phyloP scores from a whole-genome alignment of 1,140 invertebrate genomes.

The Calliopsis andreniformis region DNA sequence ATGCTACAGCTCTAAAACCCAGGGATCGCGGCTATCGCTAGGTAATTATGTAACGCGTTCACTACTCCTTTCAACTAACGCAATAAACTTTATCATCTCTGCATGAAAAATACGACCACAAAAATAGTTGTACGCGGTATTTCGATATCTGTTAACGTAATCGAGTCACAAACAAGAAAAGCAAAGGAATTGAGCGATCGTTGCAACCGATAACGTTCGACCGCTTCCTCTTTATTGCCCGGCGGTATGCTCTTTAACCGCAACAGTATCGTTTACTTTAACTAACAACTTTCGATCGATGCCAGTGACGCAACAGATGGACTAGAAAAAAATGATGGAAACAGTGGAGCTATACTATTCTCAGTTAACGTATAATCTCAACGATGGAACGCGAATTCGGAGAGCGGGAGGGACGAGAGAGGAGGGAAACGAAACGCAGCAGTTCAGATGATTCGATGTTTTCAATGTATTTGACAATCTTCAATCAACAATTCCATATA shows the following conservation, averaged over 20 bases:
- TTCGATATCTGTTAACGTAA: not conserved
- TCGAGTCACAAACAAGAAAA: not conserved
- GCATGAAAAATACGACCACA: not conserved
- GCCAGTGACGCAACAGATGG: too few species aligned
- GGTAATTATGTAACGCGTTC: not conserved
- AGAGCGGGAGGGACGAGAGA: constrained; percentile 33
- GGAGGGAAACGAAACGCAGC: constrained; percentile 76
- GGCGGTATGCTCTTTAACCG: too few species aligned
- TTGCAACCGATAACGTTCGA: not conserved
- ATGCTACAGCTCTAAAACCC: too few species aligned
- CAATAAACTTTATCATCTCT: not conserved
- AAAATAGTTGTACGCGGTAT: not conserved
- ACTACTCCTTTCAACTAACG: not conserved
- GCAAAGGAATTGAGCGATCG: not conserved
- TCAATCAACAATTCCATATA: constrained; percentile 77
- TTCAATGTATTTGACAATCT: constrained; percentile 79
- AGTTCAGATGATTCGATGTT: constrained; percentile 71
- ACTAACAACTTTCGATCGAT: too few species aligned
- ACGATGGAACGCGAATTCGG: not conserved
- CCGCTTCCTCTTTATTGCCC: not conserved
- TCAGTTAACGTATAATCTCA: not conserved
- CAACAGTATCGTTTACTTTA: not conserved
- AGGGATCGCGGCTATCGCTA: too few species aligned
- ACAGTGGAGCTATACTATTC: too few species aligned
- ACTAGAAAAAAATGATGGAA: too few species aligned